Evolutionary conservation across 2,113 vertebrate genomes (phyloP), one percentile per base, ranked within the genome.

Genomic region (Urocolius indicus): DNA sequence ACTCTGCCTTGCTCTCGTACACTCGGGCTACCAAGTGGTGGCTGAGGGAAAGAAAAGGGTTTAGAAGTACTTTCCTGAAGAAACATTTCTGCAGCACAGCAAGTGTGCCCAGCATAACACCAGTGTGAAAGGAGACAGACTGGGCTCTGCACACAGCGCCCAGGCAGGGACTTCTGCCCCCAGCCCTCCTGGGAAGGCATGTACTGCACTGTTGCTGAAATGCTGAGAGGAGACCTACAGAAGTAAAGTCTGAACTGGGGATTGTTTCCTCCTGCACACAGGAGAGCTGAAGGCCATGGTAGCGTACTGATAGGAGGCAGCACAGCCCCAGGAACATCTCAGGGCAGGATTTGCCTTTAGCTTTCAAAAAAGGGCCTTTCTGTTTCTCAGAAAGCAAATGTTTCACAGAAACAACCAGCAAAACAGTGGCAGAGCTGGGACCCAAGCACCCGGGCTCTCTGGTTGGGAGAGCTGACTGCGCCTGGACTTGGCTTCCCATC

Each of bases 1-100:
- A 99, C 94, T 99, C 99, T 0, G 99, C 99, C 96, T 99, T 99
- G 98, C 99, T 99, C 96, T 99, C 99, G 2, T 99, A 99, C 85
- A 99, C 99, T 24, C 99, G 98, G 16, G 99, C 99, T 11, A 99
- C 99, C 71, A 99, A 97, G 98, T 99, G 99, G 96, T 99, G 99
- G 96, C 99, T 99, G 95, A n/a, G 71, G 79, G 62, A 90, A 62
- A 21, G 13, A 74, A 65, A 71, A 81, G 34, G 17, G 29, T 34
- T 52, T 20, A 63, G 22, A 85, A 62, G 66, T 4, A 32, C 16
- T 29, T 16, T 7, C 14, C 6, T 3, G 38, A 49, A 23, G 15
- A 19, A 68, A 36, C 24, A 13, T 20, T 59, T 41, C 74, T 41
- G 49, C 58, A 17, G 34, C 5, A 29, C 36, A 46, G 68, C 0